Evolutionary conservation across 2,888 invertebrate genomes (phyloP), one percentile per base, ranked within the genome.

Genomic region (Brachypalpus laphriformis): DNA sequence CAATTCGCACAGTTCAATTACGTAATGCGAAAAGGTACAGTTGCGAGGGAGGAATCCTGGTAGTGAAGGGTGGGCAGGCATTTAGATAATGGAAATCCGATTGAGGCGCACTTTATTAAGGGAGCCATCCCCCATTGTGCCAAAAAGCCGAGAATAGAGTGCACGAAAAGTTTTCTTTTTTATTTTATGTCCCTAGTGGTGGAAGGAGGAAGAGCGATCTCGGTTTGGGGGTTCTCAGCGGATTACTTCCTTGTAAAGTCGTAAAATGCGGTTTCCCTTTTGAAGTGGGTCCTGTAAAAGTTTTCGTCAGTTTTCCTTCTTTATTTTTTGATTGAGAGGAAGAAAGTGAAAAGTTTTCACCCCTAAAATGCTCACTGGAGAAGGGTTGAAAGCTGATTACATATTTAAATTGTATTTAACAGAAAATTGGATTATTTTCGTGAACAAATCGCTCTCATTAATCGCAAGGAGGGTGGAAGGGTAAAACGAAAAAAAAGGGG

Each of bases 41-140:
- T 80, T 37, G 20, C 37, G 28, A 45, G 42, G 34, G 42, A 3
- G 47, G 16, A 31, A 42, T n/a, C 2, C n/a, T n/a, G n/a, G n/a
- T n/a, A n/a, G n/a, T n/a, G n/a, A n/a, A n/a, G n/a, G n/a, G 3
- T 25, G 31, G 37, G 31, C 11, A 42, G 37, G 71, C 61, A 74
- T 83, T 83, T 61, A 75, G 80, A 80, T 83, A 80, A 83, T 83
- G 74, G 83, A 80, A 83, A 83, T 80, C 74, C 80, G 61, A 83
- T 80, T 80, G 68, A 70, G 63, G 57, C 51, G 42, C 59, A 45
- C 47, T 68, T 74, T 75, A 74, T 80, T 74, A 72, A 68, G 78
- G 72, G 56, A 65, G 68, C 25, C 25, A 25, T 4, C 34, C 8
- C 1, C 51, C 51, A 51, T 34, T 70, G 40, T 42, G n/a, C 18